Evolutionary conservation across 2,797 vertebrate species (phyloP), one percentile per base, ranked within the genome.

Genomic region (Microcaecilia unicolor): DNA sequence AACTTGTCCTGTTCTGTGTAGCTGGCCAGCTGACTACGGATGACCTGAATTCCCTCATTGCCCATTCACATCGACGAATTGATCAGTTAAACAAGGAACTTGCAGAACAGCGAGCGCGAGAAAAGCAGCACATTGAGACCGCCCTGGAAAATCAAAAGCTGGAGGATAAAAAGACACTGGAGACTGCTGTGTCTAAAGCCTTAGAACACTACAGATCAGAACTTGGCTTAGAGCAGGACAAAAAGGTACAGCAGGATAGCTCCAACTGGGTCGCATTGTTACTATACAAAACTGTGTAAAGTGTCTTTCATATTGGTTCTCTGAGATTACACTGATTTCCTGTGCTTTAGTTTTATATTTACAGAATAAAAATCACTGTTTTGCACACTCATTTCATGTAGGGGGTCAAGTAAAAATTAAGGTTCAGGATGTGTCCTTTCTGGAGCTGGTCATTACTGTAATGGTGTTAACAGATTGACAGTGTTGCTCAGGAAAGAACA

Each of bases 61-160:
- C 91, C 1, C 93, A 98, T 0, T 92, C 92, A 0, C 95, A 98
- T 58, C 92, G 92, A 0, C 92, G 93, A 39, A 93, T 98, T 0
- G 93, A 97, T 71, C 96, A 97, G 61, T 67, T 98, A 7, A 96
- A 93, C 66, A 71, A 60, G 35, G 83, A 93, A 59, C 80, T 99
- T 30, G 91, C 91, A 0, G 90, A 96, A 44, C 90, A 95, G 73
- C 68, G 88, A 1, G 91, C 93, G 15, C 51, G 80, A 2, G 92
- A 95, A 45, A 84, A 95, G 72, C 84, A 97, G 58, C 92, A 88
- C 65, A 85, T 97, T 0, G 80, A 93, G 2, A 3, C 61, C 0
- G 92, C 94, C 0, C 70, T 97, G 52, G 80, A 91, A 29, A 90
- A 92, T 27, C 95, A 94, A 66, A 93, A 85, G 37, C 56, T 86